Conservation (phyloP, 1,140 invertebrate species). For the Antheraea mylitta region DNA sequence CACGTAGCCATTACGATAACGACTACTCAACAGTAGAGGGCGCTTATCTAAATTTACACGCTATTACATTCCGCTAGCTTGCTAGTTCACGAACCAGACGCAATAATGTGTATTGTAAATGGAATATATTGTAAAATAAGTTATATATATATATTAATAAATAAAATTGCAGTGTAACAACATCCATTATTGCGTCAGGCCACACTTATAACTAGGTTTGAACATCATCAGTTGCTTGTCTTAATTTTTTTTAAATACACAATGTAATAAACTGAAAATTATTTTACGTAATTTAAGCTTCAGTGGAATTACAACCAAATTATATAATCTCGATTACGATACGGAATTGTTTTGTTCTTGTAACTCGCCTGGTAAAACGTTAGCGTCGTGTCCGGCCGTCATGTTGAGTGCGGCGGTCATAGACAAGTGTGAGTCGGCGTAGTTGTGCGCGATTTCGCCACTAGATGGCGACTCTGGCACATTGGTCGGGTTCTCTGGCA, state of each 20-base stretch:
- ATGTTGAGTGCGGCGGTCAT: constrained; percentile 72
- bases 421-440: constrained; percentile 61
- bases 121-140: background rate
- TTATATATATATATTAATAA: constrained; percentile 9
- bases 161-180: constrained; percentile 24
- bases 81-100: constrained; percentile 42
- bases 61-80: constrained; percentile 34
- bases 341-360: constrained; percentile 79
- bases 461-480: constrained; percentile 64
- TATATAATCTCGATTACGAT: constrained; percentile 44
- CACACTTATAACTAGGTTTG: constrained; percentile 66
- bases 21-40: constrained; percentile 68
- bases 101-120: constrained; percentile 40
- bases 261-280: constrained; percentile 22
- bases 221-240: constrained; percentile 75
- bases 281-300: background rate
- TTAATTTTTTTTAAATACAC: constrained; percentile 31
- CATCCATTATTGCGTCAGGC: constrained; percentile 37
- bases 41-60: constrained; percentile 62
- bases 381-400: constrained; percentile 63
- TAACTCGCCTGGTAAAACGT: constrained; percentile 55
- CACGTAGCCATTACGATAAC: constrained; percentile 35
- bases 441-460: constrained; percentile 74
- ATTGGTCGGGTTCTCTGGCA: constrained; percentile 72
- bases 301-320: constrained; percentile 2